A percentile compares a stretch with the other conserved stretches of the same genome.
Evolutionary conservation across 2,113 vertebrate species (phyloP).

Genomic region (Aphyosemion australe): DNA sequence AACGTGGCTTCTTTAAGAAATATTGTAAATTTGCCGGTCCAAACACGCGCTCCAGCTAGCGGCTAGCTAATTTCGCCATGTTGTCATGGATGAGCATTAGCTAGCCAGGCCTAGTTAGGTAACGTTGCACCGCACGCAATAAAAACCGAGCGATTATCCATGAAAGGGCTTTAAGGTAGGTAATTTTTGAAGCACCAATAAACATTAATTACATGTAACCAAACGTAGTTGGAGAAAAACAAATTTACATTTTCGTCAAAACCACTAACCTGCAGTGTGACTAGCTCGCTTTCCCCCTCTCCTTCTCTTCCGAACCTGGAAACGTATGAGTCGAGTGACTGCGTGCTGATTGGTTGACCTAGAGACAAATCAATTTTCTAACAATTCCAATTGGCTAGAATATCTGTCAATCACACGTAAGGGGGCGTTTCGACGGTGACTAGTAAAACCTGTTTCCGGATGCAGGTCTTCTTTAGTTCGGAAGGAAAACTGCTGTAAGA

Average conservation of each 20-base stretch:
- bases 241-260: slow-evolving; percentile 1
- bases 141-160: neutral
- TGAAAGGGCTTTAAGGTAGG: too few species aligned
- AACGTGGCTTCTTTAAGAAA: neutral
- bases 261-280: slow-evolving; percentile 58
- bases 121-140: neutral
- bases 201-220: neutral
- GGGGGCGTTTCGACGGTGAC: neutral
- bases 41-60: slow-evolving; percentile 36
- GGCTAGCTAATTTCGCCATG: slow-evolving; percentile 64
- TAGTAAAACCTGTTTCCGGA: slow-evolving; percentile 28
- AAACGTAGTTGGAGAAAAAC: neutral
- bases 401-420: slow-evolving; percentile 15
- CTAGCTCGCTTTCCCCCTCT: slow-evolving; percentile 46
- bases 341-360: slow-evolving; percentile 41
- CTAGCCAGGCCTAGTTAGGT: slow-evolving; percentile 26
- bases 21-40: neutral
- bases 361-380: neutral
- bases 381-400: slow-evolving; percentile 18
- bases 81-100: slow-evolving; percentile 48
- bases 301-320: slow-evolving; percentile 53
- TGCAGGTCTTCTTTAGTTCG: neutral
- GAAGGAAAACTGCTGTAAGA: too few species aligned
- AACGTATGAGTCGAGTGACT: neutral
- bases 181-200: neutral